Evolutionary conservation across 2,797 vertebrate genomes (phyloP), one percentile per base, ranked within the genome.

Genomic region (Enteromius treurensis): DNA sequence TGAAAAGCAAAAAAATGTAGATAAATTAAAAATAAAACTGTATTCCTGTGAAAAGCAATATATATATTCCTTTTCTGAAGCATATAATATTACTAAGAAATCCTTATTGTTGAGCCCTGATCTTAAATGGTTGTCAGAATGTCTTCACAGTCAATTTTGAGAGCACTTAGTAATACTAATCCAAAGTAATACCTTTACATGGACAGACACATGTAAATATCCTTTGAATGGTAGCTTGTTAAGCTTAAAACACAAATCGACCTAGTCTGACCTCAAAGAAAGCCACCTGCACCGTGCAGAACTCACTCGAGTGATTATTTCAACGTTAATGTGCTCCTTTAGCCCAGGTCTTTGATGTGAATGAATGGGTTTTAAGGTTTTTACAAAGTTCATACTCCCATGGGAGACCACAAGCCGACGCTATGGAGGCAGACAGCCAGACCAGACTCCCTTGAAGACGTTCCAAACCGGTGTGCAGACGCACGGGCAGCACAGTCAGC

Each of bases 381-480:
- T 81, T 80, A 71, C 64, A 53, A 81, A 75, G 70, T 82, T 80
- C 62, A 26, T 71, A 77, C 82, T 77, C 62, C 74, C 69, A 70
- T 42, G 81, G 81, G 68, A 62, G 81, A 83, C 67, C 81, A 70
- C 77, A 82, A 78, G 78, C 55, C 65, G 73, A 84, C 76, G 83
- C 80, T 76, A 76, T 77, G 45, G 78, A 83, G 88, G 89, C 87
- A 67, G 67, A 21, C 62, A 73, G 87, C 87, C 89, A 89, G 87
- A 81, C 78, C 77, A 55, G 26, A 78, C 37, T 74, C 51, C 74
- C 82, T 89, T 86, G 84, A 85, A 86, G 85, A 78, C 15, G 51
- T 70, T 88, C 86, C 87, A 88, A 69, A 86, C 80, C 42, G 76
- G 83, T 49, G 75, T 84, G 64, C 29, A 79, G 81, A 88, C 77